Base-by-base conservation (phyloP, 2,113 vertebrate genomes). In the Helogale parvula region DNA sequence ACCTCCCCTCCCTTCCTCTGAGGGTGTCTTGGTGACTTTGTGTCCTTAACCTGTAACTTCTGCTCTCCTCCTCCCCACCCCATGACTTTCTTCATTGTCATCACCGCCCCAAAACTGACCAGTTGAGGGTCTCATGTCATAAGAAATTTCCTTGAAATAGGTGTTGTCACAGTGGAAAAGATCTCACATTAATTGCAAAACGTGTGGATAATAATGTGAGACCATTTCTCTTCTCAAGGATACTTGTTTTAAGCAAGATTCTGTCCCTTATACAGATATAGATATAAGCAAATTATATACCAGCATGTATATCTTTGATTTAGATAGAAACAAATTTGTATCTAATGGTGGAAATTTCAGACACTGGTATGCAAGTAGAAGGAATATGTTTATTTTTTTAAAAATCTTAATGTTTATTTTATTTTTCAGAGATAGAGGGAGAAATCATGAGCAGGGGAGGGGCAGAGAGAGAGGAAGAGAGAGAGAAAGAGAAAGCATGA, bases 141-240 rank as follows among this genome's bases (percentile, higher is more conserved):
- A 52, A 60, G 45, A 84, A 76, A 2, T 80, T 96, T 93, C 38
- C 71, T 89, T 79, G 50, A 33, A 88, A 29, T n/a, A 76, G 4
- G 7, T 68, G 52, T 17, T 88, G 33, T 88, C 63, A 65, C 6
- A 27, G 0, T 77, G 35, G 38, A 47, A 90, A 77, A 54, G 3
- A 47, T 54, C 17, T 47, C 9, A 68, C 71, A 15, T 68, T 84
- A 85, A 54, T 69, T 86, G 31, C 91, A 95, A 95, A 91, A 66
- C 25, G 10, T 23, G 4, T 63, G 12, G 41, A 76, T 47, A 93
- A 88, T n/a, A 88, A 91, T 86, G n/a, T 80, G 27, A 82, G 31
- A 84, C 1, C 7, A 63, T 81, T 85, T 80, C 9, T 89, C 1
- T 10, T 92, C 15, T 72, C 60, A 88, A 66, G 2, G 23, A 47